These are phyloP conservation scores for Heliconius ismenius DNA, from an alignment of 2,888 invertebrate genomes.

Conservation along the genomic window DNA sequence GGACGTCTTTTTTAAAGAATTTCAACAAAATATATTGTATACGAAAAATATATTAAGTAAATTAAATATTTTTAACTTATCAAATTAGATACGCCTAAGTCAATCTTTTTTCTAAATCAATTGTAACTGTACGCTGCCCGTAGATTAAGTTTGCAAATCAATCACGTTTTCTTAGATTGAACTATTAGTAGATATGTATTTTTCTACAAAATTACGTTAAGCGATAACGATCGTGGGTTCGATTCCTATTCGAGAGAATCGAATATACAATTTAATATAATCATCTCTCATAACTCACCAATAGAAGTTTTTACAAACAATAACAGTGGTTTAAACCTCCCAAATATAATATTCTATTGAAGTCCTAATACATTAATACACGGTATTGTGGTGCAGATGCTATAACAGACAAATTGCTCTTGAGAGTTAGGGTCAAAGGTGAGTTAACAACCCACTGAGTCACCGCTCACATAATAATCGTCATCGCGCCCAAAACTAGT, in stretches of 20 bases:
- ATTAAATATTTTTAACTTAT: background rate
- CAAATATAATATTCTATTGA: background rate
- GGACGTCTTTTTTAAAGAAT: background rate
- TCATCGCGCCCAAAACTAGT: background rate
- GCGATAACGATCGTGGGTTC: background rate
- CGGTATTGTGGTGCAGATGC: background rate
- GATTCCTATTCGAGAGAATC: background rate
- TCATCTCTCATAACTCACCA: too few relatives aligned
- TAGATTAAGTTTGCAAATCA: conserved; percentile 6
- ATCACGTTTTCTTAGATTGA: background rate
- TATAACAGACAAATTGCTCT: conserved; percentile 25
- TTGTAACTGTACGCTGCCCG: background rate
- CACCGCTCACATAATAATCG: conserved; percentile 16
- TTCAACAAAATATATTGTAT: background rate
- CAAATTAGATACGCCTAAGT: background rate
- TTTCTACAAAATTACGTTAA: background rate
- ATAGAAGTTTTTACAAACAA: too few relatives aligned
- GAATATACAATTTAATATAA: background rate
- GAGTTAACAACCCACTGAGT: conserved; percentile 34
- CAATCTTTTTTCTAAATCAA: conserved; percentile 1
- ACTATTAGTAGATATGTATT: background rate
- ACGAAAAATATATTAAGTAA: background rate
- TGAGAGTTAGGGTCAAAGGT: conserved; percentile 33
- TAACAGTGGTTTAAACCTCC: too few relatives aligned
- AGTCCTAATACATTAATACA: background rate